Evolutionary conservation across 2,888 invertebrate genomes (phyloP), one percentile per base, ranked within the genome.

Genomic region (Rotaria magnacalcarata): DNA sequence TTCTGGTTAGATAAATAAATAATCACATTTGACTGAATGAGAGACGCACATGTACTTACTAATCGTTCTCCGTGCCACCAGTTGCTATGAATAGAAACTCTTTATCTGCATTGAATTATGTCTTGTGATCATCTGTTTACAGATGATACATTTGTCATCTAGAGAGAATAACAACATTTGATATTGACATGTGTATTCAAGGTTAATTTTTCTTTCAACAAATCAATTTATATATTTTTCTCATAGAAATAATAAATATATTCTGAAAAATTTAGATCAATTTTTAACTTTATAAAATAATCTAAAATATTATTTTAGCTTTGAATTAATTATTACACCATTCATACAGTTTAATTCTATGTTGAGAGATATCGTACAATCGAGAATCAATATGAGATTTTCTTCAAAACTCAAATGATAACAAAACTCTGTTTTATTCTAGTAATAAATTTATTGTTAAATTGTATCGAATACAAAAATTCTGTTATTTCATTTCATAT

Each of bases 121-220:
- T 67, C 16, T 16, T 27, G 34, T 67, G 27, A 67, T 67, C 67
- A 67, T 67, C 67, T 67, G 6, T 67, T 24, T 67, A 67, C 16
- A 67, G 19, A 67, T 67, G 67, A 67, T 67, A 67, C 34, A 67
- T 34, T 67, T 34, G 34, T 67, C 27, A 10, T 34, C 67, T 41
- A 67, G 0, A 34, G 67, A 67, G 34, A 67, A 67, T 27, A 67
- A 67, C 34, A 67, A 67, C 34, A 67, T 67, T 67, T 34, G 67
- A 27, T 67, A 67, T 67, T 67, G 67, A 67, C 67, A 67, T 67
- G 67, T 67, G 27, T 41, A 34, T 67, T 34, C 67, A 67, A 67
- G 67, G 67, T 67, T 67, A 67, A 67, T 41, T 67, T 41, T 34
- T 67, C 19, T 34, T 34, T 67, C 34, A 24, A 34, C n/a, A 27